Base-by-base conservation (phyloP, 2,888 invertebrate species). In the Melanotus villosus region DNA sequence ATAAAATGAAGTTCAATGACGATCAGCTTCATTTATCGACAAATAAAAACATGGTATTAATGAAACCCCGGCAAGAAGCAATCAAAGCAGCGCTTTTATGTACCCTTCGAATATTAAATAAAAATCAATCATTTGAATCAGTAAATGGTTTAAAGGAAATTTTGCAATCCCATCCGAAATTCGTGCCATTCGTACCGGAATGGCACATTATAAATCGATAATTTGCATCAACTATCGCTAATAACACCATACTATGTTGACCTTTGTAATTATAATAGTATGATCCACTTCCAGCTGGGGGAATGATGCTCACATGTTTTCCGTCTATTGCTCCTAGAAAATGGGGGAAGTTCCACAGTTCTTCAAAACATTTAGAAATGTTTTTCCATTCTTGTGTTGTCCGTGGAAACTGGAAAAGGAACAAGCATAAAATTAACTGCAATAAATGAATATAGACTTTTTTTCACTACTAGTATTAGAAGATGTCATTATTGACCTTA, bases 191-290 rank as follows among this genome's bases (percentile, higher is more conserved):
- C 16, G 67, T 65, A 32, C 70, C 69, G 64, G 72, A 67, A 62
- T 64, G 52, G 23, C 26, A 47, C 50, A 73, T 54, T 52, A 76
- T 58, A 58, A 77, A 77, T 67, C 56, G 26, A 59, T 74, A 76
- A 30, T 74, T 71, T 26, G 72, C 68, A 60, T 75, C 68, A 7
- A 58, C 75, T 43, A 74, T 68, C 18, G 76, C 70, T 26, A 72
- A n/a, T 1, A 70, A 47, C 19, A 67, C 71, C 60, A 73, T 45
- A 23, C 69, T 71, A 41, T 75, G 71, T 41, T 47, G 56, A 6
- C 64, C 63, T 73, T 79, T 78, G 58, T 78, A 79, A 59, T 77
- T 79, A 30, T 59, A 79, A 75, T 63, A 79, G 64, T 68, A 73
- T 2, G 77, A 79, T 16, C 78, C 77, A 54, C 76, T 73, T 36